Evolutionary conservation across 2,888 invertebrate genomes (phyloP).

Genomic region (Autographa gamma): DNA sequence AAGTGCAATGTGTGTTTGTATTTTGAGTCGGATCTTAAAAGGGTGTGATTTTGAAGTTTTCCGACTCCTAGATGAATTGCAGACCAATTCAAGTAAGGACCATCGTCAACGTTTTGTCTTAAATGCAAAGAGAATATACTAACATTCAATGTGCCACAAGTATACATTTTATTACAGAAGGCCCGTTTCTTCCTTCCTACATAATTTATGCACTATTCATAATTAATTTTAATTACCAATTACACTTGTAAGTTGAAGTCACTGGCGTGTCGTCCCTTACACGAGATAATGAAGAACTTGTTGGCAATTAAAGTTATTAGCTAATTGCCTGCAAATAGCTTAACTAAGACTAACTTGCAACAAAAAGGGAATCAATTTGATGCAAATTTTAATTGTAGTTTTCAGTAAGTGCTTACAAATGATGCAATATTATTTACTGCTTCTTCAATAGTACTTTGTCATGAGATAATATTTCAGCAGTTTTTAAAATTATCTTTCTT

Average conservation of each 20-base stretch:
- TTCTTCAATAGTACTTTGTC: no score
- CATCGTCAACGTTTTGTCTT: no score
- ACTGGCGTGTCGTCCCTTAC: constrained; percentile 21
- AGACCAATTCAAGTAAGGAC: no score
- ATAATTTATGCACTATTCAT: background rate
- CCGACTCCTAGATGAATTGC: no score
- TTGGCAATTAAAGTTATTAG: constrained; percentile 19
- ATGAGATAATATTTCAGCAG: no score
- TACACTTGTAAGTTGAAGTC: constrained; percentile 26
- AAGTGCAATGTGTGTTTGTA: no score
- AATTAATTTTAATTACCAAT: constrained; percentile 23
- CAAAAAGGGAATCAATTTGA: background rate
- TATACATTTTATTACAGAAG: background rate
- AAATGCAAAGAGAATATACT: no score
- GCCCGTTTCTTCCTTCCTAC: background rate
- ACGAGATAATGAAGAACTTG: constrained; percentile 15
- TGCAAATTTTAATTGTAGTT: background rate
- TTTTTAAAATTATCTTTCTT: no score
- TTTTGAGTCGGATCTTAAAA: no score
- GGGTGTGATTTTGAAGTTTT: no score
- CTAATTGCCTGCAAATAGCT: constrained; percentile 9
- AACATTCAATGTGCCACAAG: background rate
- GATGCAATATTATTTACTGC: no score
- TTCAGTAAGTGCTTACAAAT: background rate
- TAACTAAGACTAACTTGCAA: background rate